phyloP scores from a whole-genome alignment of 2,888 invertebrate species.

The Liopterus haemorrhoidalis region DNA sequence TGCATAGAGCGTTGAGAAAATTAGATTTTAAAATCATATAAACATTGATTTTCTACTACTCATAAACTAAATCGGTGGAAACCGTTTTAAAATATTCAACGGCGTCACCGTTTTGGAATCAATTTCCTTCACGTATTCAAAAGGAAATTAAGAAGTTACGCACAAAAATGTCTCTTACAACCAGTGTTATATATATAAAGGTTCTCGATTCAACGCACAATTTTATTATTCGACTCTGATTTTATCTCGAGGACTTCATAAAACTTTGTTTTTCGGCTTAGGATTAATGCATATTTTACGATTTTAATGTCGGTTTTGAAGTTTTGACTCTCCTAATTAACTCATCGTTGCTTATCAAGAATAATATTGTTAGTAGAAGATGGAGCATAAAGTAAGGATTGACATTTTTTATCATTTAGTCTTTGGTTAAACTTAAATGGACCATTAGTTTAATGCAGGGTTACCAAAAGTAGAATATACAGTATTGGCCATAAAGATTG shows the following conservation, averaged over 20 bases:
- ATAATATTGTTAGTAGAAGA: too few species aligned
- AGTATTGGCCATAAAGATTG: too few species aligned
- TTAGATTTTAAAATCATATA: too few species aligned
- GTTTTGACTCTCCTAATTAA: slow-evolving; percentile 21
- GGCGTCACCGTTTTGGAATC: slow-evolving; percentile 34
- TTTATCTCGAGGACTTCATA: slow-evolving; percentile 43
- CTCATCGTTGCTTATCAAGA: slow-evolving; percentile 19
- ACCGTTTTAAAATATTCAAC: too few species aligned
- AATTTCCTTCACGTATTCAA: slow-evolving; percentile 38
- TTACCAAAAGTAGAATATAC: too few species aligned
- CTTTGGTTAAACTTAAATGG: too few species aligned
- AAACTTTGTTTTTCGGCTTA: slow-evolving; percentile 40
- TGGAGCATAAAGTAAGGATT: too few species aligned
- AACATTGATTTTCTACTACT: too few species aligned
- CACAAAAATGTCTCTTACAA: slow-evolving; percentile 36
- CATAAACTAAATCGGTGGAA: too few species aligned
- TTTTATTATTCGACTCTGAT: slow-evolving; percentile 43
- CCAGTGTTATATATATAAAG: slow-evolving; percentile 30
- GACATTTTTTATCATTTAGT: too few species aligned
- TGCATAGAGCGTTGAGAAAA: too few species aligned
- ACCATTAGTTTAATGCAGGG: too few species aligned
- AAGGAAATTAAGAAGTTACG: slow-evolving; percentile 39
- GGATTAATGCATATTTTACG: slow-evolving; percentile 44
- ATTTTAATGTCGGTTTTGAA: slow-evolving; percentile 38
- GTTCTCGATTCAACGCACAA: slow-evolving; percentile 40